phyloP scores from a whole-genome alignment of 2,113 vertebrate species.

The Thamnophis sirtalis region DNA sequence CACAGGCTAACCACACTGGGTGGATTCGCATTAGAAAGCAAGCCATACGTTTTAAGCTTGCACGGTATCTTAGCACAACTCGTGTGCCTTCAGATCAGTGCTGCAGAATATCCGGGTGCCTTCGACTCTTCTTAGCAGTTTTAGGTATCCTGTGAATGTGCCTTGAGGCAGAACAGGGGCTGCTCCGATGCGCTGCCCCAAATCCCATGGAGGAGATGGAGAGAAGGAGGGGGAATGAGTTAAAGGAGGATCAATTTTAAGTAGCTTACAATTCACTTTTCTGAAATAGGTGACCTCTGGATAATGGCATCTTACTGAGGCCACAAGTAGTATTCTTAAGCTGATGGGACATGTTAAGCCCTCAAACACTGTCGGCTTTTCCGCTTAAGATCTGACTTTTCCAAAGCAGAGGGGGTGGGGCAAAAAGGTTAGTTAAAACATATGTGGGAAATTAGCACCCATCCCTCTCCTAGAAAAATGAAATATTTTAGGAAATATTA shows the following conservation, averaged over 20 bases:
- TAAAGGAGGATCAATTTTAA: conserved; percentile 14
- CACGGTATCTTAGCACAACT: neutral
- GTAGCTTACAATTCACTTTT: conserved; percentile 19
- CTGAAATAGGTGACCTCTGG: conserved; percentile 13
- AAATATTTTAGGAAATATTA: no score
- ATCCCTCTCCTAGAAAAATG: no score
- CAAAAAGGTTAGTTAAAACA: neutral
- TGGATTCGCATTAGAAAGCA: neutral
- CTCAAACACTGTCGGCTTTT: neutral
- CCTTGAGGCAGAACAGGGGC: neutral
- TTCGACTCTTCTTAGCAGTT: neutral
- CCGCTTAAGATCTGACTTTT: neutral
- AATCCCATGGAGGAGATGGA: neutral
- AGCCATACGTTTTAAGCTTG: neutral
- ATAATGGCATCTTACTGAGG: neutral
- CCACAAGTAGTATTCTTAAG: conserved; percentile 3
- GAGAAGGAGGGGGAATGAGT: neutral
- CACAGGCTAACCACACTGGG: neutral
- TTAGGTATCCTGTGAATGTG: neutral
- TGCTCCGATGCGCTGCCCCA: neutral
- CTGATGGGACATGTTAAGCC: neutral
- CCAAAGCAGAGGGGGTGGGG: neutral
- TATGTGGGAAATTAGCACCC: no score
- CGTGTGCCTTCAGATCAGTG: neutral
- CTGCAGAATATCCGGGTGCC: neutral